phyloP scores from a whole-genome alignment of 2,888 invertebrate species.

The Leucophenga maculata region DNA sequence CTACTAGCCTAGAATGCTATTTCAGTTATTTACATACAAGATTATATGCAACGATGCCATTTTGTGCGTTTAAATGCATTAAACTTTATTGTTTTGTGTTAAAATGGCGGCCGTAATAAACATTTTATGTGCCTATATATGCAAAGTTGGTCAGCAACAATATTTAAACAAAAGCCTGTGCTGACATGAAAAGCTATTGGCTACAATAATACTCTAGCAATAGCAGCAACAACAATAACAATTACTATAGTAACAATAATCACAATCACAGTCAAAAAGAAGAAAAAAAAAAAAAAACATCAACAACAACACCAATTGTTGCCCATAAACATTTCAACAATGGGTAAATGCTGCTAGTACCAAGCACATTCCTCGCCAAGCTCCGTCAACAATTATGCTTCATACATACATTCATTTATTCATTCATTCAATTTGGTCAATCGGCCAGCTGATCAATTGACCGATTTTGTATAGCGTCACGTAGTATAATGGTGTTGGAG shows the following conservation, averaged over 20 bases:
- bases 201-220: not conserved
- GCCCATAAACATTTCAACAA: constrained; percentile 17
- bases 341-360: not conserved
- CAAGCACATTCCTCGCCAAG: too few relatives aligned
- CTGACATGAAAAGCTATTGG: not conserved
- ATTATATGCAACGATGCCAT: not conserved
- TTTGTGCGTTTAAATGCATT: constrained; percentile 14
- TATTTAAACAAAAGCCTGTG: not conserved
- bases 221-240: not conserved
- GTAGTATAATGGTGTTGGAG: not conserved
- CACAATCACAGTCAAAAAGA: not conserved
- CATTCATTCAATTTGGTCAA: too few relatives aligned
- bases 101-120: constrained; percentile 1
- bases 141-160: not conserved
- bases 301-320: not conserved
- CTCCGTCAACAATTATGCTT: too few relatives aligned
- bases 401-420: too few relatives aligned
- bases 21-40: not conserved
- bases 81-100: constrained; percentile 8
- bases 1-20: not conserved
- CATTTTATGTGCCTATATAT: not conserved
- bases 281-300: too few relatives aligned
- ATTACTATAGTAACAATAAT: constrained; percentile 35
- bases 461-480: too few relatives aligned
- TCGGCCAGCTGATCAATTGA: too few relatives aligned